Evolutionary conservation across 2,888 invertebrate species (phyloP), one percentile per base, ranked within the genome.

Genomic region (Thumatha senex): DNA sequence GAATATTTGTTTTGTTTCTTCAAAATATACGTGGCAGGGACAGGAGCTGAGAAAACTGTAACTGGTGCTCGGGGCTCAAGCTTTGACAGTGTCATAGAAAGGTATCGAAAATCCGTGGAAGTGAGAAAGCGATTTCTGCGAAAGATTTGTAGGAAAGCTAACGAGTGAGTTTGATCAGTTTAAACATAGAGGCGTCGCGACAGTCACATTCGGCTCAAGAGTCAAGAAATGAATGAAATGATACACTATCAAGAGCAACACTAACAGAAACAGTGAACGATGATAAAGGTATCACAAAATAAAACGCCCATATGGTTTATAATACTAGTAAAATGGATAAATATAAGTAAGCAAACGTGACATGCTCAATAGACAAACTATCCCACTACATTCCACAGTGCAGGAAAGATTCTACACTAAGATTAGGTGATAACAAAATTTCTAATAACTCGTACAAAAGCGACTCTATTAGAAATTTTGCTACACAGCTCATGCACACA

Each of bases 271-370:
- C 81, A 86, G 89, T 89, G 88, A 53, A 86, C 80, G 82, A 84
- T 86, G 89, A 89, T 85, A 88, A 90, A 91, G 86, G 91, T 91
- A 91, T 91, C 91, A 91, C 91, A 90, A 91, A 90, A 87, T 88
- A 88, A 90, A 90, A 88, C 91, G 91, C 91, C 90, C 91, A 84
- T 84, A 84, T 87, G 89, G 73, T 82, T 71, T 67, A 78, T 76
- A 74, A 74, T 72, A 76, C 75, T 82, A 78, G 55, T 66, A 66
- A 24, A 62, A 72, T 78, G 78, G 74, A 79, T 74, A 80, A 74
- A 79, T 72, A 80, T 80, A 84, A 82, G 80, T 63, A 89, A 89
- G 89, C 89, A 72, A 34, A 62, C 76, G 80, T 86, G 84, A 81
- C 87, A 84, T 89, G 89, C 89, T 82, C 67, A 78, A 75, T 24